These are phyloP conservation scores for Zaprionus ghesquierei DNA, from an alignment of 1,140 invertebrate species.

Conservation along the genomic window DNA sequence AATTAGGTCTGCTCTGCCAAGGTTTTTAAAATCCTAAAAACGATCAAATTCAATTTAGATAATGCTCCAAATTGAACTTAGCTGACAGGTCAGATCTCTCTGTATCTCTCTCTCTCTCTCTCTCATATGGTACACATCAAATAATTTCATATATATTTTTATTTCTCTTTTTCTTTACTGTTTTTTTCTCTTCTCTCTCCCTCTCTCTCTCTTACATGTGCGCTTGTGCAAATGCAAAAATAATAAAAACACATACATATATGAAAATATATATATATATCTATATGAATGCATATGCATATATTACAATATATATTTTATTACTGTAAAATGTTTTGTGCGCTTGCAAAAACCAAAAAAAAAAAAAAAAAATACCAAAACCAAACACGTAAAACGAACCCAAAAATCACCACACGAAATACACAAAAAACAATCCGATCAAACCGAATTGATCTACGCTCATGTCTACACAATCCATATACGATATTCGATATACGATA, in stretches of 20 bases:
- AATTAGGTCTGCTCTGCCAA: constrained; percentile 29
- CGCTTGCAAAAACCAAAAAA: constrained; percentile 36
- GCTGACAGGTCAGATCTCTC: constrained; percentile 8
- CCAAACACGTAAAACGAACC: background rate
- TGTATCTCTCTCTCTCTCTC: background rate
- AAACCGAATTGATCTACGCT: constrained; percentile 9
- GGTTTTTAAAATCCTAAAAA: constrained; percentile 4
- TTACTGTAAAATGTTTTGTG: constrained; percentile 23
- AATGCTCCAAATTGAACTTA: background rate
- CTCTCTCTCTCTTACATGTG: constrained; percentile 72
- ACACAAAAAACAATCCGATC: constrained; percentile 9
- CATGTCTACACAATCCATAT: constrained; percentile 33
- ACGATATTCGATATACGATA: constrained; percentile 5
- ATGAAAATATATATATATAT: constrained; percentile 33
- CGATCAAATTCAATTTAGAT: constrained; percentile 5
- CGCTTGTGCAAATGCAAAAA: constrained; percentile 59
- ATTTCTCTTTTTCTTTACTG: constrained; percentile 67
- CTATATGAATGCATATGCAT: constrained; percentile 32
- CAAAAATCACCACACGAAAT: constrained; percentile 7
- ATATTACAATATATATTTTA: constrained; percentile 31
- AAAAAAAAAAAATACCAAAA: constrained; percentile 24
- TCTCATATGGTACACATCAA: constrained; percentile 43
- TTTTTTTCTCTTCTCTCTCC: constrained; percentile 61
- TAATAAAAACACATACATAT: constrained; percentile 20
- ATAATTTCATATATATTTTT: constrained; percentile 66